phyloP scores from a whole-genome alignment of 2,888 invertebrate species.

The Dusona sp. region DNA sequence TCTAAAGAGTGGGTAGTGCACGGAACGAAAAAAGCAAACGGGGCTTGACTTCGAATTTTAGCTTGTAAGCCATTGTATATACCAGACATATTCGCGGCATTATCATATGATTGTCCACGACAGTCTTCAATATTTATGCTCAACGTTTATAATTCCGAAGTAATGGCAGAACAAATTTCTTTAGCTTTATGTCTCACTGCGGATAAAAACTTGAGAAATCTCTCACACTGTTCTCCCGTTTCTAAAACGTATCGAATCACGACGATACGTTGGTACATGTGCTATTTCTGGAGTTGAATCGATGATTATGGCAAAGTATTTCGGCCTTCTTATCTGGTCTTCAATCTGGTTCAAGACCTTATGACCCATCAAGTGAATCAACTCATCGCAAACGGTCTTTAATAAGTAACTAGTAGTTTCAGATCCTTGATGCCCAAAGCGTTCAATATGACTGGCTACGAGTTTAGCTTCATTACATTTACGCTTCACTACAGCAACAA shows the following conservation, averaged over 20 bases:
- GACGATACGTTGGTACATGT: slow-evolving; percentile 72
- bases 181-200: slow-evolving; percentile 76
- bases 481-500: slow-evolving; percentile 5
- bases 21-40: too few relatives aligned
- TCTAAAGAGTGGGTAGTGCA: too few relatives aligned
- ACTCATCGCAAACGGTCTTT: slow-evolving; percentile 64
- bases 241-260: slow-evolving; percentile 71
- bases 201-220: slow-evolving; percentile 69
- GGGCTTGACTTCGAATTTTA: too few relatives aligned
- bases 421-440: slow-evolving; percentile 70
- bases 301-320: slow-evolving; percentile 69
- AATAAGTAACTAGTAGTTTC: slow-evolving; percentile 75
- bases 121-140: not conserved
- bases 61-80: too few relatives aligned
- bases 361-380: not conserved
- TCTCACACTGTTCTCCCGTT: slow-evolving; percentile 61
- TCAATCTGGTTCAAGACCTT: not conserved
- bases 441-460: slow-evolving; percentile 73
- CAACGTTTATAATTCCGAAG: not conserved
- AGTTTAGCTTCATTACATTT: slow-evolving; percentile 11
- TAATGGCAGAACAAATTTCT: slow-evolving; percentile 55
- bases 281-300: slow-evolving; percentile 72
- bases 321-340: not conserved
- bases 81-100: too few relatives aligned
- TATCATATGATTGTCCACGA: not conserved